Conservation (phyloP, 2,113 vertebrate species). For the Passer montanus region DNA sequence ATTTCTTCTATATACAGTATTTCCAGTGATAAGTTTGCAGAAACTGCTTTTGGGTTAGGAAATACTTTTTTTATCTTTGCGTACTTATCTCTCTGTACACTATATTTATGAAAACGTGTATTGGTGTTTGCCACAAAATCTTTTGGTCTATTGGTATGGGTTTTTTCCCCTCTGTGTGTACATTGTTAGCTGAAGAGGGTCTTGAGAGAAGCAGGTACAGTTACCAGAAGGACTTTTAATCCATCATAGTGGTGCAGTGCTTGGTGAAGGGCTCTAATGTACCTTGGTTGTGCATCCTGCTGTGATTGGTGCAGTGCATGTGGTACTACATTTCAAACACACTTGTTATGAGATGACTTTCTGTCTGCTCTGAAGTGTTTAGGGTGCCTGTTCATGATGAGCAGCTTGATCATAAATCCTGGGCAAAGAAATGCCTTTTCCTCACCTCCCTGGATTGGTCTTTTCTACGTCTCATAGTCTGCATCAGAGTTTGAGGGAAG, state of each 20-base stretch:
- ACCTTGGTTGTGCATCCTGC: not conserved
- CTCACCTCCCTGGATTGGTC: not conserved
- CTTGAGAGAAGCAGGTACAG: not conserved
- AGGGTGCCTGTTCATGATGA: not conserved
- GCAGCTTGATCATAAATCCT: not conserved
- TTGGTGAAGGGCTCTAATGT: not conserved
- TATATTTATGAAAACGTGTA: not conserved
- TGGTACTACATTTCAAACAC: not conserved
- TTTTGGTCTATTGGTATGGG: not conserved
- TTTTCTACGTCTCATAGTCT: not conserved
- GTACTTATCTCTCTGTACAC: not conserved
- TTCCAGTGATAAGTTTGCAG: not conserved
- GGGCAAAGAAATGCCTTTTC: not conserved
- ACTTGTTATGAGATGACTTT: not conserved
- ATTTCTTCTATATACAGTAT: not conserved
- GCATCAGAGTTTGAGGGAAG: accelerated
- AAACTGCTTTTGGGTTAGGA: not conserved
- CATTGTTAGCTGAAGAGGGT: not conserved
- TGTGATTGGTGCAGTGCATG: not conserved
- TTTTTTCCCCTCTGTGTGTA: not conserved
- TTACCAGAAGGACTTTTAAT: not conserved
- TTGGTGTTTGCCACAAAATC: not conserved
- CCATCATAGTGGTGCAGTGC: accelerated
- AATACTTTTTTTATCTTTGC: not conserved
- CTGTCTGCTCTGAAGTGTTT: not conserved